Evolutionary conservation across 2,797 vertebrate genomes (phyloP), one percentile per base, ranked within the genome.

Genomic region (Pitangus sulphuratus): DNA sequence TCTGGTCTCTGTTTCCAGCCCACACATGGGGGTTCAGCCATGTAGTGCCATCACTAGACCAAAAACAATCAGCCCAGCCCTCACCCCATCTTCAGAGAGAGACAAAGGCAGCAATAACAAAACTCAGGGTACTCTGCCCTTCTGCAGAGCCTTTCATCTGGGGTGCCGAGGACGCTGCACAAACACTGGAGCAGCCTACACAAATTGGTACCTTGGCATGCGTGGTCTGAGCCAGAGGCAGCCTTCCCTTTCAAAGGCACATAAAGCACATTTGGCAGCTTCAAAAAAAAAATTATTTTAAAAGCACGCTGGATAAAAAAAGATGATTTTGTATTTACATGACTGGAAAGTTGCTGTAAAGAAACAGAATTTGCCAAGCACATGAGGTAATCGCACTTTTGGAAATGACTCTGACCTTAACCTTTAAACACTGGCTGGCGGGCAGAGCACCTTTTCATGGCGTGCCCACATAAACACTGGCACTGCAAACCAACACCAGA

Each of bases 331-430:
- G 39, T 93, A 86, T 91, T 79, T 84, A 82, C 81, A 69, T 3
- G 85, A 78, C 91, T 94, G 94, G 96, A 95, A 96, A 95, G 85
- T 78, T 72, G 94, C 94, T 93, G 50, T 92, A 82, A 97, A 91
- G 96, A 77, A 84, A 1, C 8, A 42, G 61, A n/a, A 69, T 30
- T 19, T 64, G 94, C 91, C 95, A 84, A 94, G 91, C 62, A 45
- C 57, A 96, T 94, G 95, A 95, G 89, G 92, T 93, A 93, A 96
- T 72, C 3, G 16, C 87, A 83, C 47, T 68, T 86, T 70, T 96
- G 94, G 95, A 96, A 93, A 53, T 74, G 56, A 75, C 68, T 87
- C 92, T 61, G 84, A 68, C 61, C 79, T 70, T 72, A 91, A 95
- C 95, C 92, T 95, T 96, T 95, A 91, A 86, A 81, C 30, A 17